Base-by-base conservation (phyloP, 2,888 invertebrate genomes). In the Ypsolopha sequella region DNA sequence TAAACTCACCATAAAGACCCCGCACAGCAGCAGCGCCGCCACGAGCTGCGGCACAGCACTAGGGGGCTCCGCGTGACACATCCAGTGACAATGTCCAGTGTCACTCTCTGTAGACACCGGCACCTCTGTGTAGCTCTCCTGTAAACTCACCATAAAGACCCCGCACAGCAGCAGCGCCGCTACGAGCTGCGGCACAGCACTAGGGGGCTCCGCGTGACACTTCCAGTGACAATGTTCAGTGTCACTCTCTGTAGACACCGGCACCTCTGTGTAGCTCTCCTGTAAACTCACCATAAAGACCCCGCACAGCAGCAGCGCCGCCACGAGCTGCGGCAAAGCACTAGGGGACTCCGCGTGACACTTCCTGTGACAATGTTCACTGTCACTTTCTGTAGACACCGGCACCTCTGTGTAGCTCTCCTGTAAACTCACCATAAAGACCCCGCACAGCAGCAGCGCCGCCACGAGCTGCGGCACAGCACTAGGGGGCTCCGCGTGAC, bases 371-470 rank as follows among this genome's bases (percentile, higher is more conserved):
- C 88, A 81, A 63, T 91, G 91, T 55, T 88, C 86, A 56, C 85
- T 75, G 51, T 88, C 76, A 1, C 73, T 62, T 4, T 72, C 56
- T 6, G 75, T 68, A 2, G 80, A 63, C 59, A 85, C 82, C 7
- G 82, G 74, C 52, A 88, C 86, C 48, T 89, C 88, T 35, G 85
- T 82, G 65, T 88, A 88, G 34, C 84, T 79, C 60, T 89, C 89
- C 90, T 90, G 70, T 36, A 7, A 36, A 41, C 80, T 85, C 70
- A 92, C 92, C 93, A 93, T 93, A 66, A 93, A 93, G 58, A 92
- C 73, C 50, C 89, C 88, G 68, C 93, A 93, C 54, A 93, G 78
- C 52, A 89, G 70, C 41, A 91, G 82, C 2, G 92, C 92, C 11
- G 88, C 78, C 54, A 91, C 66, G 54, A 93, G 84, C 71, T 92